A percentile compares a stretch with the other conserved stretches of the same genome.
Evolutionary conservation across 2,888 invertebrate genomes (phyloP).

Genomic region (Apamea sordens): DNA sequence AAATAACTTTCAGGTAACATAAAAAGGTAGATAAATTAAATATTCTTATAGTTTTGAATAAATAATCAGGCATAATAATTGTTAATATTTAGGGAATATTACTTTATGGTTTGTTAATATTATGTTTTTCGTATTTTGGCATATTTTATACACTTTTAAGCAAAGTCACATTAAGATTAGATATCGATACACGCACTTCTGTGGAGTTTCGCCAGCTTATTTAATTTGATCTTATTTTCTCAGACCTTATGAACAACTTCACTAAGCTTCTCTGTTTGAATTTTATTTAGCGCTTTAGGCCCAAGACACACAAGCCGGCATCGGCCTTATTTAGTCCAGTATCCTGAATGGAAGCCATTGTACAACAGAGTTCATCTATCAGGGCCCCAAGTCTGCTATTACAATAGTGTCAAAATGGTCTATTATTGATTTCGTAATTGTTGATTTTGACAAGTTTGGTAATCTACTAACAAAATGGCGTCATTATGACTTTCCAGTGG

Average conservation of each 20-base stretch:
- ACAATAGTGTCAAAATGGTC: too few relatives aligned
- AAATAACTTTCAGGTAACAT: constrained; percentile 70
- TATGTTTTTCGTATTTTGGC: neutral
- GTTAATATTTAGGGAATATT: constrained; percentile 3
- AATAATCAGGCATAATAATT: neutral
- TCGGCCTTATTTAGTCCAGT: neutral
- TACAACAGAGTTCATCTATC: neutral
- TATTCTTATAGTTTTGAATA: constrained; percentile 4
- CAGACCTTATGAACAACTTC: neutral
- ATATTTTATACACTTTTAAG: neutral
- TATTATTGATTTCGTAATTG: too few relatives aligned
- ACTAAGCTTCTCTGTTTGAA: constrained; percentile 2
- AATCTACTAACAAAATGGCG: too few relatives aligned
- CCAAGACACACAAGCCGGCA: neutral
- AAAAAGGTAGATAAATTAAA: constrained; percentile 74
- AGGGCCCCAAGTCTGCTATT: too few relatives aligned
- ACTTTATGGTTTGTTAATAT: neutral
- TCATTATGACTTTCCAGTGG: too few relatives aligned
- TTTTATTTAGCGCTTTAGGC: neutral
- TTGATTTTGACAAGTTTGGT: too few relatives aligned
- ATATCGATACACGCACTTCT: neutral
- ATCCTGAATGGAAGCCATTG: neutral
- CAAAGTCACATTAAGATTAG: neutral
- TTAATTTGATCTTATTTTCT: constrained; percentile 1
- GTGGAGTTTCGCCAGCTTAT: neutral